Evolutionary conservation across 2,113 vertebrate genomes (phyloP).

Genomic region (Forbesichthys agassizii): DNA sequence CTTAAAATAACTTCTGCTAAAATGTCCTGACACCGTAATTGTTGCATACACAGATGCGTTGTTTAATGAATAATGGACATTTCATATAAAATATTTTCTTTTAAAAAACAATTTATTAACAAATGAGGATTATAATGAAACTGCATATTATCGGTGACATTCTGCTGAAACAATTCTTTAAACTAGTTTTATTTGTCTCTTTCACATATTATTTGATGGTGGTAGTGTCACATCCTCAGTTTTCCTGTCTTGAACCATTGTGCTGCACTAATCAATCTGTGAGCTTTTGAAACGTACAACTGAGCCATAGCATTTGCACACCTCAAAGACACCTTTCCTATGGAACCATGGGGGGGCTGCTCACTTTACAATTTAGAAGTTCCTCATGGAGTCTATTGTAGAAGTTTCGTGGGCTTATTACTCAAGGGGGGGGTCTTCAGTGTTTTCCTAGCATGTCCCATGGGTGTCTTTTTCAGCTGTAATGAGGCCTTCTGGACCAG

Average conservation of each 20-base stretch:
- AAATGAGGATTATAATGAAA: too few species aligned
- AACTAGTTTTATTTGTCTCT: background rate
- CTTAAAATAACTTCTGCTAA: constrained; percentile 73
- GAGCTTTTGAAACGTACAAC: constrained; percentile 58
- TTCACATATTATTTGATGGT: constrained; percentile 30
- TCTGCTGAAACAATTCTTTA: background rate
- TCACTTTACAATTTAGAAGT: constrained; percentile 65
- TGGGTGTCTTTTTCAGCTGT: constrained; percentile 81
- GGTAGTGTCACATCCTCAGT: constrained; percentile 59
- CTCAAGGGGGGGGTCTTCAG: constrained; percentile 73
- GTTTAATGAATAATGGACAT: background rate
- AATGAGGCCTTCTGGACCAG: constrained; percentile 81
- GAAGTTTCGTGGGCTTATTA: constrained; percentile 77
- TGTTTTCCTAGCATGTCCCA: constrained; percentile 76
- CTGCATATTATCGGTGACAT: constrained; percentile 9
- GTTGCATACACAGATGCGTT: constrained; percentile 12
- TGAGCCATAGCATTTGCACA: constrained; percentile 68
- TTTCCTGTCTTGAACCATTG: constrained; percentile 63
- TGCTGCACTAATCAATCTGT: constrained; percentile 69
- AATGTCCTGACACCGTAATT: constrained; percentile 44
- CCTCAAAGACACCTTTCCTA: constrained; percentile 78
- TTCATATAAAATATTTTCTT: too few species aligned
- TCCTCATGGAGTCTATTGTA: constrained; percentile 69
- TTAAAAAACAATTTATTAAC: too few species aligned
- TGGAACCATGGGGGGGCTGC: constrained; percentile 68